Conservation (phyloP, 2,113 vertebrate genomes). For the Rhagologus leucostigma region DNA sequence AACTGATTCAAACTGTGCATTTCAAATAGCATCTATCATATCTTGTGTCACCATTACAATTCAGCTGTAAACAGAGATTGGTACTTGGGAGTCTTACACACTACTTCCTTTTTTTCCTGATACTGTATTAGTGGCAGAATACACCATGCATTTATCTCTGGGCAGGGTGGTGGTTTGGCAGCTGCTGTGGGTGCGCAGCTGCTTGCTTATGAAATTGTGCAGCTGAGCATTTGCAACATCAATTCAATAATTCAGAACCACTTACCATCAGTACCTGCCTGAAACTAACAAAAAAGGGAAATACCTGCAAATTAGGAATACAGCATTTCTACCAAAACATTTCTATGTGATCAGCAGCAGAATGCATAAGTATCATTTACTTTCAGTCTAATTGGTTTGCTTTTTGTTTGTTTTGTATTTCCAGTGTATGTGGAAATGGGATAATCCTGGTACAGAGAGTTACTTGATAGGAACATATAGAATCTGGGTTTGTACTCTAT, state of each 20-base stretch:
- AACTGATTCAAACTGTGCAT: neutral
- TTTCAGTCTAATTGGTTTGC: neutral
- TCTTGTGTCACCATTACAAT: neutral
- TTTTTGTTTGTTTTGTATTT: neutral
- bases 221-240: neutral
- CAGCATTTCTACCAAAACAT: neutral
- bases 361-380: neutral
- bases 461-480: neutral
- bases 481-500: neutral
- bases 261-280: neutral
- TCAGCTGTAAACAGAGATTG: neutral
- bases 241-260: neutral
- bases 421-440: neutral
- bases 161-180: neutral
- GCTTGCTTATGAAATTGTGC: neutral
- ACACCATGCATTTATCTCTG: neutral
- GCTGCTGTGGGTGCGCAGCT: neutral
- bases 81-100: neutral
- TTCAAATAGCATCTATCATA: neutral
- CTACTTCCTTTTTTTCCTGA: neutral
- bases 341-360: neutral
- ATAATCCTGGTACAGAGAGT: neutral
- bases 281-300: neutral
- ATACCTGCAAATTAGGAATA: neutral
- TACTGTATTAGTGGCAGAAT: fast-evolving